Conservation (phyloP, 1,140 invertebrate genomes). For the Bursaphelenchus mucronatus region DNA sequence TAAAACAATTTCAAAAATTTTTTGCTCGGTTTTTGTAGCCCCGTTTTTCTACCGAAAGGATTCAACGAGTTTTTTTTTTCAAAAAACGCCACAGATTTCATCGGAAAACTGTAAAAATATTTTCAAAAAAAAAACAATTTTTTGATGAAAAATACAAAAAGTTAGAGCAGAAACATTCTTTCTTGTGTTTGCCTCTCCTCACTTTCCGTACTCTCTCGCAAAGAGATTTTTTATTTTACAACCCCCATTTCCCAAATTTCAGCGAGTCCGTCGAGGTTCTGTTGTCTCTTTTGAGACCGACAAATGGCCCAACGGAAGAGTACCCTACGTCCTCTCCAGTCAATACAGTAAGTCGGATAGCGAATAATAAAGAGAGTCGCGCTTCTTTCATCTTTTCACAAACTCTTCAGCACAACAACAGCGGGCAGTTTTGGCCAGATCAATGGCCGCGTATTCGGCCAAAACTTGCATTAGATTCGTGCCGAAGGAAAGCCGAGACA, state of each 20-base stretch:
- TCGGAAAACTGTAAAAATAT: too few species aligned
- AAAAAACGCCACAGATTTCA: too few species aligned
- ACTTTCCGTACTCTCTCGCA: not conserved
- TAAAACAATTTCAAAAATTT: too few species aligned
- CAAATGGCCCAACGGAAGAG: slow-evolving; percentile 57
- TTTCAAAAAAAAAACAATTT: too few species aligned
- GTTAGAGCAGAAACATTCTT: not conserved
- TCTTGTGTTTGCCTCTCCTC: not conserved
- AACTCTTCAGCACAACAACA: slow-evolving; percentile 46
- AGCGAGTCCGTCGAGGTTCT: slow-evolving; percentile 40
- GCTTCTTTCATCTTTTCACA: slow-evolving; percentile 6
- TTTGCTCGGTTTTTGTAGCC: too few species aligned
- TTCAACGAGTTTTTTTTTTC: too few species aligned
- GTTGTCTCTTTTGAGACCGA: slow-evolving; percentile 56
- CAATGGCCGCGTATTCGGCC: slow-evolving; percentile 50
- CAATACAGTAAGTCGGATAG: slow-evolving; percentile 51
- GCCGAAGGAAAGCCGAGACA: slow-evolving; percentile 50
- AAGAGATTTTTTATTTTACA: not conserved
- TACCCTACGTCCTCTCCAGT: slow-evolving; percentile 56
- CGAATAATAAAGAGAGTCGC: not conserved
- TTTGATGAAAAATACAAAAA: too few species aligned
- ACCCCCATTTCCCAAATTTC: not conserved
- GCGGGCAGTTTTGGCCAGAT: slow-evolving; percentile 51
- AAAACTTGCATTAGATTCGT: slow-evolving; percentile 60
- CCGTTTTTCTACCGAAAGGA: too few species aligned